Conservation (phyloP, 2,113 vertebrate species). For the Gambusia affinis region DNA sequence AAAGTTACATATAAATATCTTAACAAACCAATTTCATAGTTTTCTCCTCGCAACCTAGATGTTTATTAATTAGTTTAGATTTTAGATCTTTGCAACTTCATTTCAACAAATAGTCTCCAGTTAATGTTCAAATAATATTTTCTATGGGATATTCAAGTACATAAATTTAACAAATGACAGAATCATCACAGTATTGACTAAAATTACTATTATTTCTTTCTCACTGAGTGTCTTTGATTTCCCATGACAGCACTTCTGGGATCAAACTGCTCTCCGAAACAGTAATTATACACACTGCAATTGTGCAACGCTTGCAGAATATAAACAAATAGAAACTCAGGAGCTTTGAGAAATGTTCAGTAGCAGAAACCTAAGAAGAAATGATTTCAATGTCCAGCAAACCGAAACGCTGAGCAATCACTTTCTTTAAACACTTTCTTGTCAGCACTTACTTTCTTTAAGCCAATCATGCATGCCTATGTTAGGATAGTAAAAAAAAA, state of each 20-base stretch:
- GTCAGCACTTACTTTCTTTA: not conserved
- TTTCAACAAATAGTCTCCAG: not conserved
- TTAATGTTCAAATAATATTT: conserved; percentile 6
- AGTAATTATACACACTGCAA: conserved; percentile 25
- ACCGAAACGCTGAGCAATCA: conserved; percentile 20
- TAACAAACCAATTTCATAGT: not conserved
- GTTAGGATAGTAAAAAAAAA: not conserved
- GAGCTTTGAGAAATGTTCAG: conserved; percentile 26
- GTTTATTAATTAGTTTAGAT: not conserved
- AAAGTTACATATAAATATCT: not conserved
- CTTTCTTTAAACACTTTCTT: not conserved
- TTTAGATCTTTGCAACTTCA: not conserved
- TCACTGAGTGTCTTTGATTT: not conserved
- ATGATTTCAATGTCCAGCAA: conserved; percentile 10
- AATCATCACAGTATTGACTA: conserved; percentile 32
- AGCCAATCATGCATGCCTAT: not conserved
- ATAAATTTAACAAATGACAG: conserved; percentile 31
- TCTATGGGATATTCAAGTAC: conserved; percentile 9
- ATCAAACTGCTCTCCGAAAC: conserved; percentile 13
- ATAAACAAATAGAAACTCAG: conserved; percentile 4
- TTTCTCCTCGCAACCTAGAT: not conserved
- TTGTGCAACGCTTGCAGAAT: conserved; percentile 30
- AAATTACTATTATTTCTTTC: conserved; percentile 1
- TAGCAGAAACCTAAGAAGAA: conserved; percentile 12
- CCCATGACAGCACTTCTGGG: conserved; percentile 20